Conservation (phyloP, 2,888 invertebrate species). For the Macrophya alboannulata region DNA sequence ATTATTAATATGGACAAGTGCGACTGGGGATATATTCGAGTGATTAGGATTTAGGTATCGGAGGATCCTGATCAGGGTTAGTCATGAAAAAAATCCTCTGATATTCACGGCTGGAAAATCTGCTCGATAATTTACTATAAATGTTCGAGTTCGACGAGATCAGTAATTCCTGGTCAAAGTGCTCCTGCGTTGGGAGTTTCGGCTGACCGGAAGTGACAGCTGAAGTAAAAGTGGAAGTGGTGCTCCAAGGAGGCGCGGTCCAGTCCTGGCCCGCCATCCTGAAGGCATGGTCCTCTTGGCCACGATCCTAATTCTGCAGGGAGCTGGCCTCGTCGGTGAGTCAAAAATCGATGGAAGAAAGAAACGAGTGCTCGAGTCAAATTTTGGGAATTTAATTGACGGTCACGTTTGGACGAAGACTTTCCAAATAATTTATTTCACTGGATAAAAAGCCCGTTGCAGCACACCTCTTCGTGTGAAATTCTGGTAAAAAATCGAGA, state of each 20-base stretch:
- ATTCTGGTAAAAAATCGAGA: not conserved
- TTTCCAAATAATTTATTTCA: too few relatives aligned
- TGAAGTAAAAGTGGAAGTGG: slow-evolving; percentile 66
- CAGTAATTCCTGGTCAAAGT: slow-evolving; percentile 11
- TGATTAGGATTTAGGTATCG: not conserved
- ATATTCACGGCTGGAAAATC: not conserved
- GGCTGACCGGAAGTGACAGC: slow-evolving; percentile 47
- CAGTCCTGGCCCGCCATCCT: slow-evolving; percentile 80
- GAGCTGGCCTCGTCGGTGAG: slow-evolving; percentile 83
- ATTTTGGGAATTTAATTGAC: not conserved
- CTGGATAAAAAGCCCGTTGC: too few relatives aligned
- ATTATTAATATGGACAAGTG: not conserved
- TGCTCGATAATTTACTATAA: not conserved
- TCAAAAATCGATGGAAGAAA: slow-evolving; percentile 15
- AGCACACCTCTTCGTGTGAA: not conserved
- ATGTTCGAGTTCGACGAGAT: slow-evolving; percentile 27
- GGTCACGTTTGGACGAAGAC: too few relatives aligned
- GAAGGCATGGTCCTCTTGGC: slow-evolving; percentile 84
- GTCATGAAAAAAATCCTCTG: not conserved
- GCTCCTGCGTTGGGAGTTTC: not conserved
- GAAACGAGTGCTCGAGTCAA: not conserved
- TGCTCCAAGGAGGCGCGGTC: slow-evolving; percentile 76
- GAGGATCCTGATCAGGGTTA: slow-evolving; percentile 15
- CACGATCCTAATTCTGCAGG: slow-evolving; percentile 83
- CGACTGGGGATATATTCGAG: not conserved